Conservation (phyloP, 2,113 vertebrate genomes). For the Pseudopipra pipra region DNA sequence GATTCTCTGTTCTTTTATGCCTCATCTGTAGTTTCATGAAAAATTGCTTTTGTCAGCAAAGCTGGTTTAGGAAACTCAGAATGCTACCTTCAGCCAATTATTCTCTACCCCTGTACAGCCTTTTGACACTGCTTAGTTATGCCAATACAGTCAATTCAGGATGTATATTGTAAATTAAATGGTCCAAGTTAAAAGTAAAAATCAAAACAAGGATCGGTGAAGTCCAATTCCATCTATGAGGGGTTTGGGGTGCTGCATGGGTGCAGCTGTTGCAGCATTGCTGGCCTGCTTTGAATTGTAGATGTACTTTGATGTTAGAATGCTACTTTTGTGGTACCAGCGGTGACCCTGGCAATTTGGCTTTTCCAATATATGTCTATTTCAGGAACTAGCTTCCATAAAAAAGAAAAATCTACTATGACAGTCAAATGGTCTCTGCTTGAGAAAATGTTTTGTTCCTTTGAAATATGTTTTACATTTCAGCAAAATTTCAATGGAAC, state of each 20-base stretch:
- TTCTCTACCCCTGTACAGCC: not conserved
- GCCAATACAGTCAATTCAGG: not conserved
- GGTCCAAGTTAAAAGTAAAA: not conserved
- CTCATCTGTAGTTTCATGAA: not conserved
- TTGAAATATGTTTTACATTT: conserved; percentile 61
- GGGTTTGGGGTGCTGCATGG: accelerated
- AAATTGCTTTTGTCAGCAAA: not conserved
- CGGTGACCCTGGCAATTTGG: not conserved
- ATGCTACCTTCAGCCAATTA: not conserved
- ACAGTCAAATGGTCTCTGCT: conserved; percentile 39
- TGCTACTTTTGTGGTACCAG: not conserved
- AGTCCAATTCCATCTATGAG: not conserved
- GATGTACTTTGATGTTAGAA: not conserved
- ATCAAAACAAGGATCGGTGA: not conserved
- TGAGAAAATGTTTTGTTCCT: conserved; percentile 59
- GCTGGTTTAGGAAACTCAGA: not conserved
- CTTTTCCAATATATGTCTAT: conserved; percentile 14
- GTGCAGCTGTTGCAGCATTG: not conserved
- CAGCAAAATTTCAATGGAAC: conserved; percentile 59
- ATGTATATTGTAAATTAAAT: not conserved
- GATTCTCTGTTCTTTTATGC: not conserved
- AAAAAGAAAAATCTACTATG: conserved; percentile 49
- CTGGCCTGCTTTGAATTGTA: not conserved
- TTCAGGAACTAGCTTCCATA: conserved; percentile 16
- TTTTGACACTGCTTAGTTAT: not conserved